Evolutionary conservation across 2,888 invertebrate genomes (phyloP).

Genomic region (Venusia cambrica): DNA sequence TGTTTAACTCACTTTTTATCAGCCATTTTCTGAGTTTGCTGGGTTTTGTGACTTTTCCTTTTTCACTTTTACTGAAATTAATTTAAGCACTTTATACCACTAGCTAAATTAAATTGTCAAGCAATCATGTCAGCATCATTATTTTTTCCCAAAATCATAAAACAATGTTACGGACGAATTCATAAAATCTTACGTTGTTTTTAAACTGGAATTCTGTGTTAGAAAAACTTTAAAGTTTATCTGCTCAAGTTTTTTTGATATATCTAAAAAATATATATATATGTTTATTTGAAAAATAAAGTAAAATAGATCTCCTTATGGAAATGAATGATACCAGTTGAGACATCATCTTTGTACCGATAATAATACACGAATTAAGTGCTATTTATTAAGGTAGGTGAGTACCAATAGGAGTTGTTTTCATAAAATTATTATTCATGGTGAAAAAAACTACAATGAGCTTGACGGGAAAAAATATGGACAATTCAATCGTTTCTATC

Average conservation of each 20-base stretch:
- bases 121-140: too few relatives aligned
- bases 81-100: too few relatives aligned
- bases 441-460: constrained; percentile 13
- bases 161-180: too few relatives aligned
- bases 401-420: constrained; percentile 15
- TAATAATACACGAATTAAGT: too few relatives aligned
- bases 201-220: constrained; percentile 5
- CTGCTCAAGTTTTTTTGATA: constrained; percentile 36
- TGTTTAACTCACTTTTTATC: constrained; percentile 14
- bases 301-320: too few relatives aligned
- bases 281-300: constrained; percentile 1
- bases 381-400: too few relatives aligned
- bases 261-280: constrained; percentile 29
- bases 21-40: constrained; percentile 7
- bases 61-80: constrained; percentile 12
- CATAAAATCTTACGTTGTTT: constrained; percentile 8
- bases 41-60: constrained; percentile 4
- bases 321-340: too few relatives aligned
- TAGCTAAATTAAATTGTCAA: too few relatives aligned
- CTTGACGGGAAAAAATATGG: too few relatives aligned
- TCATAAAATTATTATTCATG: constrained; percentile 1
- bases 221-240: constrained; percentile 15
- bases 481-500: too few relatives aligned
- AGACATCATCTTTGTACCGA: too few relatives aligned
- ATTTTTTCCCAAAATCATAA: too few relatives aligned